Evolutionary conservation across 2,888 invertebrate species (phyloP), one percentile per base, ranked within the genome.

Genomic region (Graphium colonna): DNA sequence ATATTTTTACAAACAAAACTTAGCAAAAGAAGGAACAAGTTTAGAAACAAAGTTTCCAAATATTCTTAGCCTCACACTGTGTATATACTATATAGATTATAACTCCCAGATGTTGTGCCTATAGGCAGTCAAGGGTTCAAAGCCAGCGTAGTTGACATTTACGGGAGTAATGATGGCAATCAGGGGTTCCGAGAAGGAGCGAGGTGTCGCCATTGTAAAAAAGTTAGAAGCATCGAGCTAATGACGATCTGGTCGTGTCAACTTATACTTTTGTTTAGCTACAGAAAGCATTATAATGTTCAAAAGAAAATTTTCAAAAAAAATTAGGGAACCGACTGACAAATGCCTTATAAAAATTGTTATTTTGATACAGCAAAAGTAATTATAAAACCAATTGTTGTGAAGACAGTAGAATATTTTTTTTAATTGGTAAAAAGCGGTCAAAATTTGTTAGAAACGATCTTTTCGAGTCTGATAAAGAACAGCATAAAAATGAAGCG

Each of bases 181-280:
- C 52, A 52, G 47, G n/a, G 18, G 42, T 52, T 52, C 52, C 47
- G 42, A 52, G 52, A 52, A 52, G 5, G 26, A 12, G 16, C 38
- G 36, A 47, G 52, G 47, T 47, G 41, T 38, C 21, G 41, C 33
- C 9, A 16, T 16, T n/a, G 52, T 13, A 42, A 49, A 49, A 52
- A 52, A 47, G n/a, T n/a, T n/a, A 41, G 21, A n/a, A 3, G 16
- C 52, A 17, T 9, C 39, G 12, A n/a, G 52, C 21, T 42, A 47
- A 52, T 52, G 38, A 42, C 26, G 9, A 33, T 4, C 28, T 33
- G 10, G 33, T 10, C 33, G 33, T 33, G 26, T 26, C 4, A 26
- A 26, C 26, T 7, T 26, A 26, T 3, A 26, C 26, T 26, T 26
- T 5, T 5, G 26, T 26, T 3, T 5, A 5, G 7, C 7, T 26